Conservation (phyloP, 2,888 invertebrate species). For the Bimastos eiseni region DNA sequence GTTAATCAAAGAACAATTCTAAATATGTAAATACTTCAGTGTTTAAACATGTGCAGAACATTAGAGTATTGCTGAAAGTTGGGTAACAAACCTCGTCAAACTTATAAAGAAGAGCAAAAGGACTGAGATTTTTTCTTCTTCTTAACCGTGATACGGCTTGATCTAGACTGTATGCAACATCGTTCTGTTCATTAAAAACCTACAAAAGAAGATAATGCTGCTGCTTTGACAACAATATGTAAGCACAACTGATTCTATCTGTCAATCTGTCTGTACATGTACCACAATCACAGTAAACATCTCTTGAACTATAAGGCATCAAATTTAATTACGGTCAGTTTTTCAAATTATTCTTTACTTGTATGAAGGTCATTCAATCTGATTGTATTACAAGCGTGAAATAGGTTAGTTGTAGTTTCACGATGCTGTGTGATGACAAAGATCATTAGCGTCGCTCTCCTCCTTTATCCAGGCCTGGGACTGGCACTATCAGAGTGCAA, state of each 20-base stretch:
- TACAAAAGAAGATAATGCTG: not conserved
- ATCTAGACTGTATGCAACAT: slow-evolving; percentile 24
- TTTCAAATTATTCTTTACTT: not conserved
- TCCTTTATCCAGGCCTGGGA: no score
- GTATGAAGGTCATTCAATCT: not conserved
- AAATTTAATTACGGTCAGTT: not conserved
- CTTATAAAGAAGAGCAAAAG: slow-evolving; percentile 14
- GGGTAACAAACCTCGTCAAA: not conserved
- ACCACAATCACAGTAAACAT: not conserved
- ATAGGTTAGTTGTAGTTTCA: no score
- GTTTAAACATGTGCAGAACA: not conserved
- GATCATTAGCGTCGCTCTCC: no score
- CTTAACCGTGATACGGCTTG: slow-evolving; percentile 19
- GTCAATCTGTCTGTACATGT: not conserved
- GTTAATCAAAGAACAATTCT: not conserved
- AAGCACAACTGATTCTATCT: not conserved
- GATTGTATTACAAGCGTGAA: not conserved
- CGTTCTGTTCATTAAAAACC: slow-evolving; percentile 21
- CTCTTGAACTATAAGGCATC: not conserved
- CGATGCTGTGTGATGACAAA: no score
- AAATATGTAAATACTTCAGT: not conserved
- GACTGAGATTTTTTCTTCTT: slow-evolving; percentile 3
- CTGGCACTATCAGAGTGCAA: no score
- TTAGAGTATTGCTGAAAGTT: not conserved
- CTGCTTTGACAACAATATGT: not conserved